Base-by-base conservation (phyloP, 2,888 invertebrate species). In the Julus scandinavius region DNA sequence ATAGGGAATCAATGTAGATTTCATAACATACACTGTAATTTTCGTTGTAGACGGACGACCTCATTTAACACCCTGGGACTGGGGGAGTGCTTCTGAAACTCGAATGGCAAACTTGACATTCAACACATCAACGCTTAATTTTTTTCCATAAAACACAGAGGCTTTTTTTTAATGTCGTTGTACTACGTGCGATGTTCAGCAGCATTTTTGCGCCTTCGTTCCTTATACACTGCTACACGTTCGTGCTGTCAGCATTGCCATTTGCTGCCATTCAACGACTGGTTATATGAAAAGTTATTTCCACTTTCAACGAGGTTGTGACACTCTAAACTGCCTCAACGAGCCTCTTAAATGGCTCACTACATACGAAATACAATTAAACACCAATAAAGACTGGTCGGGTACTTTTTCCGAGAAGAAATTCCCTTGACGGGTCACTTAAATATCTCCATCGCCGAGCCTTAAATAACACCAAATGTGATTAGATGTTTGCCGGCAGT, bases 301-400 rank as follows among this genome's bases (percentile, higher is more conserved):
- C 72, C 72, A 72, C 72, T 72, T 72, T 29, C 20, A 29, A 29
- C 29, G 72, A 72, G 72, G 29, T n/a, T 11, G 72, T 72, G 72
- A 72, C 72, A 72, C 72, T 72, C 72, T 72, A 72, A 72, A 72
- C 72, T 72, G 72, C 72, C 72, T 72, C 20, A 72, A 72, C 72
- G 72, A 72, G 72, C 72, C 72, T 72, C 72, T 72, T 72, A 72
- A 72, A 72, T 72, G 72, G 72, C 72, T 72, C 72, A 72, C 72
- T 72, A 72, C 72, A 29, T 72, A 72, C 72, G 72, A 72, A 72
- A 72, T 72, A 72, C 72, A 72, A 72, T 72, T 72, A 72, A 72
- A 72, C 72, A 20, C 72, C 72, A 72, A 72, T 72, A 72, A 72
- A 72, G 72, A 72, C 72, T 72, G 72, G 72, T 72, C 72, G 72